Base-by-base conservation (phyloP, 2,113 vertebrate genomes). In the Regulus satrapa region DNA sequence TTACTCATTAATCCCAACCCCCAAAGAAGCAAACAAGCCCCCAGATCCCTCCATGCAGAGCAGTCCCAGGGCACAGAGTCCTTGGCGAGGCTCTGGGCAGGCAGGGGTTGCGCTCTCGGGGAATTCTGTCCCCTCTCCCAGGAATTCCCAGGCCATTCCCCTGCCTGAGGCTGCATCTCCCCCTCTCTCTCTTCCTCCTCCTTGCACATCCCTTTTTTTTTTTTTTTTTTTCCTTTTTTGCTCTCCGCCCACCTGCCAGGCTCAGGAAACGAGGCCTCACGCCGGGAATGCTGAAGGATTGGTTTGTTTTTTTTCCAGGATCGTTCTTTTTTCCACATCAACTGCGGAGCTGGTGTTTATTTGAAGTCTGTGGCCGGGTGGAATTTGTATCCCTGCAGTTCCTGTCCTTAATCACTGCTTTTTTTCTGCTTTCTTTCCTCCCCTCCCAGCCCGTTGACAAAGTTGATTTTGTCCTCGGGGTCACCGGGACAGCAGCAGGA, bases 391-490 rank as follows among this genome's bases (percentile, higher is more conserved):
- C 88, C 91, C 71, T 14, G 45, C 83, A 73, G 96, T 97, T 96
- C 95, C 97, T 96, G 88, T 90, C 85, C 94, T 95, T 94, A 96
- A 97, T 94, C 97, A 92, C 83, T 25, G 74, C 45, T 79, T 94
- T 95, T 49, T 81, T 85, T 75, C 75, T 66, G 32, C 73, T 93
- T 80, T 72, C 46, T 92, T 73, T 43, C 82, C 88, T 59, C 29
- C 20, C 41, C 10, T 34, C 24, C 25, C 20, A n/a, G 5, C 32
- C 25, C 2, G 0, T 76, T 91, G 48, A 36, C 51, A 40, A 34
- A 43, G 67, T 29, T n/a, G 45, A 18, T 87, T 92, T 95, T 95
- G 87, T 80, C 92, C 66, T 13, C 0, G 11, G 74, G 82, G 86
- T 92, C 69, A 75, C 40, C 0, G 10, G 78, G 90, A 61, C 43